Evolutionary conservation across 2,888 invertebrate species (phyloP), one percentile per base, ranked within the genome.

Genomic region (Pristionchus entomophagus): DNA sequence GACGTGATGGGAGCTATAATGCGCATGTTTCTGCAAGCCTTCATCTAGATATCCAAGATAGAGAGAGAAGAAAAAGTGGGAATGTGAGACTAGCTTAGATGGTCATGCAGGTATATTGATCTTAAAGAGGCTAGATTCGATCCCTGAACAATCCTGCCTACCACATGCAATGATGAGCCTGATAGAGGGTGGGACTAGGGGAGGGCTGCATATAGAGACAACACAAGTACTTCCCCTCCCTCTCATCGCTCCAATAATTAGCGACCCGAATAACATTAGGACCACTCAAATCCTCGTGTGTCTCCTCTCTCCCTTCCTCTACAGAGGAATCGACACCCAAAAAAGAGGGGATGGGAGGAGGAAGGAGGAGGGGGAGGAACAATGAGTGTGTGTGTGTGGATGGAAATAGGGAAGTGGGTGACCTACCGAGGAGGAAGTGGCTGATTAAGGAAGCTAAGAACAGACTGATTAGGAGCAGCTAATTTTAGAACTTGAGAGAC

Each of bases 231-330:
- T 73, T 73, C 41, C 73, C 26, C 41, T 19, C 38, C 41, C 65
- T 4, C 65, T 65, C 41, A 41, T 12, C 69, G 10, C 14, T 45
- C 73, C 41, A 22, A 45, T 45, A 73, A 73, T 73, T 73, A 73
- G 41, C 73, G 2, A 73, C 73, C n/a, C 73, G 73, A 73, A 73
- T 73, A 73, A 73, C 73, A 73, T 73, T 73, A 73, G 73, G 73
- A 73, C 73, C 73, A 73, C 73, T 73, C 73, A 73, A 73, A 73
- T 73, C 73, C 73, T 14, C 73, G 73, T 73, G 73, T 41, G 59
- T 59, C 59, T 59, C 59, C 12, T 59, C n/a, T 26, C 59, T 26
- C 26, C 22, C 65, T 26, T 69, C 65, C 29, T 8, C 73, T 73
- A 73, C 73, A 32, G 45, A 32, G 73, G 38, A 73, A 73, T n/a